Conservation (phyloP, 2,797 vertebrate genomes). For the Chelmon rostratus region DNA sequence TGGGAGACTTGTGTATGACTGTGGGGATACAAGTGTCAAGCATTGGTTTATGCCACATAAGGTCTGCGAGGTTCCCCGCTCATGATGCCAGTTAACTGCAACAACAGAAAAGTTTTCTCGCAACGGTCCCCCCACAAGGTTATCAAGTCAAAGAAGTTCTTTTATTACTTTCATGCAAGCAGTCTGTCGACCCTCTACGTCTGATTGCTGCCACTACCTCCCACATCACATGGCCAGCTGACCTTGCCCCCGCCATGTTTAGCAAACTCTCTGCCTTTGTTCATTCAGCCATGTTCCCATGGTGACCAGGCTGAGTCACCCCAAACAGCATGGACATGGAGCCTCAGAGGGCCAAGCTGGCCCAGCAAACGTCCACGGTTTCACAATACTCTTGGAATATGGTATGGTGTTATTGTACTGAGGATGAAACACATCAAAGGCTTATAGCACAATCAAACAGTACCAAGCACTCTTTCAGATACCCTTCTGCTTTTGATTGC, state of each 20-base stretch:
- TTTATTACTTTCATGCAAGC: slow-evolving; percentile 41
- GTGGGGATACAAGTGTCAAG: slow-evolving; percentile 42
- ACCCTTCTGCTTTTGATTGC: slow-evolving; percentile 80
- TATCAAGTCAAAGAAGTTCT: slow-evolving; percentile 37
- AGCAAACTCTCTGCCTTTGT: slow-evolving; percentile 88
- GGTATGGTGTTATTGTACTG: slow-evolving; percentile 83
- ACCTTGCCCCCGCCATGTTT: slow-evolving; percentile 88
- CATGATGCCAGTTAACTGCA: slow-evolving; percentile 32
- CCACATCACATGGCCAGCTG: slow-evolving; percentile 87
- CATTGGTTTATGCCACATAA: slow-evolving; percentile 35
- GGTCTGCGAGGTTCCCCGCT: slow-evolving; percentile 34
- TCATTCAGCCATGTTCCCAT: slow-evolving; percentile 70
- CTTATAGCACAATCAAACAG: slow-evolving; percentile 86
- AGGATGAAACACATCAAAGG: slow-evolving; percentile 80
- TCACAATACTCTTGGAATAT: slow-evolving; percentile 84
- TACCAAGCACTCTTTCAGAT: slow-evolving; percentile 82
- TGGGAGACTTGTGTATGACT: slow-evolving; percentile 37
- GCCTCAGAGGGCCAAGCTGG: slow-evolving; percentile 35
- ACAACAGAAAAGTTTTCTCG: slow-evolving; percentile 42
- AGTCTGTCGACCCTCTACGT: slow-evolving; percentile 20
- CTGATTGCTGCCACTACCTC: slow-evolving; percentile 61
- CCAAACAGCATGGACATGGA: slow-evolving; percentile 77
- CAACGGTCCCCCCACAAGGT: slow-evolving; percentile 10
- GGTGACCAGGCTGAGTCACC: slow-evolving; percentile 84
- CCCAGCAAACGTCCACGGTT: slow-evolving; percentile 54